Evolutionary conservation across 2,797 vertebrate genomes (phyloP).

Genomic region (Microctenopoma steveboyesi): DNA sequence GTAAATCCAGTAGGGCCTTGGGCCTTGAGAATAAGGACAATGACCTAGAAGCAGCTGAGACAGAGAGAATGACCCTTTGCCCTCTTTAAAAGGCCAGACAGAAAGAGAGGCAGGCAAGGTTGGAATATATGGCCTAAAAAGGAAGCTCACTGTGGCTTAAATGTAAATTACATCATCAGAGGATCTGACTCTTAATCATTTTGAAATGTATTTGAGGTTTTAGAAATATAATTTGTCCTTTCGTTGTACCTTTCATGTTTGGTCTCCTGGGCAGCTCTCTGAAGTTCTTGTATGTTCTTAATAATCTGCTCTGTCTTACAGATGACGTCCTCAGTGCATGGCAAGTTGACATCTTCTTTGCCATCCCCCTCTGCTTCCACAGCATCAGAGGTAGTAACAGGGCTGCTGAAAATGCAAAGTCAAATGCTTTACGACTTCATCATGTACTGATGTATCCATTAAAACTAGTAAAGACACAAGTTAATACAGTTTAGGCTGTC

Average conservation of each 20-base stretch:
- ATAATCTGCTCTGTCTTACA: constrained; percentile 99
- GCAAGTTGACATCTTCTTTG: constrained; percentile 85
- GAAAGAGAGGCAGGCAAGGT: not conserved
- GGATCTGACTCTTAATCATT: not conserved
- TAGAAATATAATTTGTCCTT: not conserved
- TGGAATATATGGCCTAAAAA: not conserved
- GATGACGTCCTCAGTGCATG: constrained; percentile 96
- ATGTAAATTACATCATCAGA: not conserved
- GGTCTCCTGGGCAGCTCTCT: constrained; percentile 95
- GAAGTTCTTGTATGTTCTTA: constrained; percentile 98
- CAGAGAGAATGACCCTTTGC: constrained; percentile 15
- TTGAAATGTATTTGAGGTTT: not conserved
- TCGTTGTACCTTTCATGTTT: constrained; percentile 92
- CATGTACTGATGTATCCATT: not conserved
- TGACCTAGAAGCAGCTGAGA: constrained; percentile 63
- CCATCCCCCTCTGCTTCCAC: constrained; percentile 75
- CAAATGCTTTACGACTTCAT: not conserved
- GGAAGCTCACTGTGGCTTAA: not conserved
- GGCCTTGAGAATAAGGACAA: constrained; percentile 21
- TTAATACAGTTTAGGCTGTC: too few relatives aligned
- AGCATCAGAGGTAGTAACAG: constrained; percentile 64
- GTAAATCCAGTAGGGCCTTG: constrained; percentile 3
- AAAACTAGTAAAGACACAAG: not conserved
- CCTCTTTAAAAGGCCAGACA: constrained; percentile 20
- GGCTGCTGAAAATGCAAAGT: constrained; percentile 44